Evolutionary conservation across 2,113 vertebrate genomes (phyloP).

Genomic region (Reinhardtius hippoglossoides): DNA sequence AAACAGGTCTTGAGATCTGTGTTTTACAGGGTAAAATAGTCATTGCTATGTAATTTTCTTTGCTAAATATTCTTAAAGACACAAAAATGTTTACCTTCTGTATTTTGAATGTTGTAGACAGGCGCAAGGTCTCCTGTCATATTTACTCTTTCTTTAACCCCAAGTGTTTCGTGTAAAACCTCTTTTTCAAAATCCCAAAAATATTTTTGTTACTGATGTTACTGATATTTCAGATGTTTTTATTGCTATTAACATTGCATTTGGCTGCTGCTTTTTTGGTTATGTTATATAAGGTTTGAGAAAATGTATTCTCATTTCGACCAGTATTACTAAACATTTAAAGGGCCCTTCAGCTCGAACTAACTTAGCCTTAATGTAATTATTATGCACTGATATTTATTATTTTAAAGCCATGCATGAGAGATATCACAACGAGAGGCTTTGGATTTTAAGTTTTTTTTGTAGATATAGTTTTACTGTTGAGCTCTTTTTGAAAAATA

Average conservation of each 20-base stretch:
- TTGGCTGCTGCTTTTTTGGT: conserved; percentile 36
- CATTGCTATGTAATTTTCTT: no score
- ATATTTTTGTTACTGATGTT: neutral
- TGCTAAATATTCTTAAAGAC: neutral
- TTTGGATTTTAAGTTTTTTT: conserved; percentile 16
- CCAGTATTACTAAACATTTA: neutral
- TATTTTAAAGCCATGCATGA: conserved; percentile 6
- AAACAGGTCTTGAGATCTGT: conserved; percentile 40
- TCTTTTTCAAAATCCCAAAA: neutral
- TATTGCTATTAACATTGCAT: neutral
- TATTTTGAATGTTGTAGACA: conserved; percentile 33
- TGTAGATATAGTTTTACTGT: conserved; percentile 6
- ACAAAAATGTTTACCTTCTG: conserved; percentile 35
- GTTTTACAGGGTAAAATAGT: conserved; percentile 58
- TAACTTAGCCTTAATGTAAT: conserved; percentile 8
- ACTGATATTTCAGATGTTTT: neutral
- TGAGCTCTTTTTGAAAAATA: neutral
- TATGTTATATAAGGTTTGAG: neutral
- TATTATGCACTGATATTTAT: conserved; percentile 48
- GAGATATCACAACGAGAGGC: conserved; percentile 1
- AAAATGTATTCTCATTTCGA: neutral
- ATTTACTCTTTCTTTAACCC: neutral
- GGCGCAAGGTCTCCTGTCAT: neutral
- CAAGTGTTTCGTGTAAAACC: neutral
- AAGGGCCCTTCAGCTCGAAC: neutral